Conservation (phyloP, 2,797 vertebrate species). For the Mergus octosetaceus region DNA sequence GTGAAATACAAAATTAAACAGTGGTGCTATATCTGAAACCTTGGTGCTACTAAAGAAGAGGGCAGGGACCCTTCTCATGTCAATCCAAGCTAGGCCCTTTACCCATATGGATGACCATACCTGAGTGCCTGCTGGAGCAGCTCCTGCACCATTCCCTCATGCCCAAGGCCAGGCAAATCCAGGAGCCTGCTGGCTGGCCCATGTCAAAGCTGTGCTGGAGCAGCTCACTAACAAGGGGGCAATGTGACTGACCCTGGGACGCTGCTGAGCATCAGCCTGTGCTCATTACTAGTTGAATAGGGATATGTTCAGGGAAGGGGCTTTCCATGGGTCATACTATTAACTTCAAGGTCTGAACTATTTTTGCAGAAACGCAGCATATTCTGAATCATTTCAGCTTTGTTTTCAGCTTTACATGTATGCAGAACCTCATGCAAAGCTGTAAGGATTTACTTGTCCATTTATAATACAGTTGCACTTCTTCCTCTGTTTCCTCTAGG, state of each 20-base stretch:
- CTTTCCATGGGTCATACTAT: not conserved
- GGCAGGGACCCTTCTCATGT: not conserved
- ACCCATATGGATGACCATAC: not conserved
- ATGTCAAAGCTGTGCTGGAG: not conserved
- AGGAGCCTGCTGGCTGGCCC: not conserved
- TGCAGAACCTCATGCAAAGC: not conserved
- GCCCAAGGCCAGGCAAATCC: not conserved
- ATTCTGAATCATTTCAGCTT: not conserved
- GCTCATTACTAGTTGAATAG: not conserved
- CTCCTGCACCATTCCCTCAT: not conserved
- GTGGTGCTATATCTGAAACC: rapidly evolving
- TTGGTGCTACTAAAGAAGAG: not conserved
- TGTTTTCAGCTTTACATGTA: not conserved
- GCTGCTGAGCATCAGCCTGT: not conserved
- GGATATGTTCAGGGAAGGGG: not conserved
- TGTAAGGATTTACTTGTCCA: not conserved
- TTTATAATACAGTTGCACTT: not conserved
- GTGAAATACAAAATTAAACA: not conserved
- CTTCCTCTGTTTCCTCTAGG: not conserved
- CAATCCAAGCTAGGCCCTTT: not conserved
- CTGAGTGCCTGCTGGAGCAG: rapidly evolving
- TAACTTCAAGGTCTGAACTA: not conserved
- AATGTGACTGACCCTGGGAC: not conserved
- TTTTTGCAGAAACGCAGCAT: not conserved
- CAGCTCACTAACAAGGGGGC: rapidly evolving